These are phyloP conservation scores for Melitaea athalia DNA, from an alignment of 2,888 invertebrate species.

Conservation along the genomic window DNA sequence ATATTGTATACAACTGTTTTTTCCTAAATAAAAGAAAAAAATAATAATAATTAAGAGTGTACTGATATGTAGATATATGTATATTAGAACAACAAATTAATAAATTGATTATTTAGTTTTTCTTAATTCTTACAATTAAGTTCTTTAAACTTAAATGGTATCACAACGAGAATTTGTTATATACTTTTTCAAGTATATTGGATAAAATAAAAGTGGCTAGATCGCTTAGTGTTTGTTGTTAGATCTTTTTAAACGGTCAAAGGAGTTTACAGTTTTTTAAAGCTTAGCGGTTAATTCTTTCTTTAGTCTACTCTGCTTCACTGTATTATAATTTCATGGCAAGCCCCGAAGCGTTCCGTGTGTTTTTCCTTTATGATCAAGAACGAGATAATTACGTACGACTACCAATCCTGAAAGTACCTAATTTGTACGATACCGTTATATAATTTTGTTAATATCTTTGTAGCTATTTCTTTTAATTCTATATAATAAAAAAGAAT, in stretches of 20 bases:
- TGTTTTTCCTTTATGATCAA: constrained; percentile 43
- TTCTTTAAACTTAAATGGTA: neutral
- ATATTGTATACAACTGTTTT: too few species aligned
- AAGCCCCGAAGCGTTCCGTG: constrained; percentile 40
- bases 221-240: constrained; percentile 52
- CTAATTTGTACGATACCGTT: constrained; percentile 19
- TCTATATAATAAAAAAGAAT: too few species aligned
- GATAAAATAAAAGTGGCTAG: constrained; percentile 45
- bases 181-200: constrained; percentile 26
- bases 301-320: constrained; percentile 54
- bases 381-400: constrained; percentile 31
- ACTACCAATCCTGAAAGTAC: constrained; percentile 28
- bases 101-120: too few species aligned
- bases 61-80: too few species aligned
- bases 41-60: too few species aligned
- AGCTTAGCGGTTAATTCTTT: constrained; percentile 67
- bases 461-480: neutral
- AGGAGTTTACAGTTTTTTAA: constrained; percentile 65
- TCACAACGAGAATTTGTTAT: too few species aligned
- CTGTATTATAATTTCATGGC: constrained; percentile 44
- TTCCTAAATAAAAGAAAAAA: too few species aligned
- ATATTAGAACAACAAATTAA: too few species aligned
- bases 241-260: constrained; percentile 64
- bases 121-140: too few species aligned
- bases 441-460: constrained; percentile 12